phyloP scores from a whole-genome alignment of 1,140 invertebrate species.

The Papilio polytes region DNA sequence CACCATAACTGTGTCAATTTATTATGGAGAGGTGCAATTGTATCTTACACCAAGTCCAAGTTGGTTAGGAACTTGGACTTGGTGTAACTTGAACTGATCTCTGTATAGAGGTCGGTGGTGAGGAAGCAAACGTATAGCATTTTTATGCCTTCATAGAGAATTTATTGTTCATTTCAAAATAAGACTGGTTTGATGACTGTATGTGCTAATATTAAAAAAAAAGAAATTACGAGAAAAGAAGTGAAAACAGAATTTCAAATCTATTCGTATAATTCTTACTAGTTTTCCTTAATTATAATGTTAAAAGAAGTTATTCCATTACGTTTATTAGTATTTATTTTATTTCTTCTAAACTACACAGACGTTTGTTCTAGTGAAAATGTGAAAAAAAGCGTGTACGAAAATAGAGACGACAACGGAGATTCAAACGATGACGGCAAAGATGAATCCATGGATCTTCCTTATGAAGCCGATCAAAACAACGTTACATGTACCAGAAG shows the following conservation, averaged over 20 bases:
- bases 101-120: not conserved
- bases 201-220: conserved; percentile 9
- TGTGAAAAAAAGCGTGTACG: conserved; percentile 73
- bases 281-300: conserved; percentile 50
- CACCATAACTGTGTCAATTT: no score
- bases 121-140: conserved; percentile 29
- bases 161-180: conserved; percentile 31
- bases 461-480: conserved; percentile 55
- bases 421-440: conserved; percentile 62
- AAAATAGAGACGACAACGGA: conserved; percentile 63
- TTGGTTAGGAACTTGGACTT: no score
- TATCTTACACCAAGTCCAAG: no score
- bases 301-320: conserved; percentile 47
- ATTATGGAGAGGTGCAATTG: no score
- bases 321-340: conserved; percentile 49
- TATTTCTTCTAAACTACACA: conserved; percentile 49
- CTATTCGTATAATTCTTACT: conserved; percentile 24
- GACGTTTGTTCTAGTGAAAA: conserved; percentile 53
- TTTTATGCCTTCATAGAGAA: conserved; percentile 3
- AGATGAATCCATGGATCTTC: conserved; percentile 65
- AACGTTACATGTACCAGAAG: conserved; percentile 64
- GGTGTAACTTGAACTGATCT: no score
- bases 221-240: conserved; percentile 38
- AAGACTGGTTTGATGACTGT: conserved; percentile 19
- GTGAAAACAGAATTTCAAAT: conserved; percentile 39